A percentile compares a stretch with the other conserved stretches of the same genome.
These are phyloP conservation scores for Arctia plantaginis DNA, from an alignment of 2,888 invertebrate genomes.

Conservation along the genomic window DNA sequence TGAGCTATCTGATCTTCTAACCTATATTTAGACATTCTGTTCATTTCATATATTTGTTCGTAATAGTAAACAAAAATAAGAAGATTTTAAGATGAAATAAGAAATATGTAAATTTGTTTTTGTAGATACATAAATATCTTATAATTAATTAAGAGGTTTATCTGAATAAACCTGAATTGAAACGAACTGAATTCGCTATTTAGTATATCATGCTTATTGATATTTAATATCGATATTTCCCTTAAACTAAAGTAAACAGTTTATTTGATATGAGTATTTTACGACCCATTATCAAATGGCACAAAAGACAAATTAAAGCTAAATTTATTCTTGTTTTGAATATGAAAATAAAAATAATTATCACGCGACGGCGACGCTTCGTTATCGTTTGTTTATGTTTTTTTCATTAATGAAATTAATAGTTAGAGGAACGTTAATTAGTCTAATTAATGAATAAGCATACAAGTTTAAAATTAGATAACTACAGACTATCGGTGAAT, in stretches of 20 bases:
- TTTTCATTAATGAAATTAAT: slow-evolving; percentile 50
- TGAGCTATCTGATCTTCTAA: not conserved
- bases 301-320: slow-evolving; percentile 25
- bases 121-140: not conserved
- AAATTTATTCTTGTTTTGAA: slow-evolving; percentile 19
- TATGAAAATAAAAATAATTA: slow-evolving; percentile 23
- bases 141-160: not conserved
- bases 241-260: slow-evolving; percentile 9
- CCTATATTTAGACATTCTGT: not conserved
- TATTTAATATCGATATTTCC: slow-evolving; percentile 20
- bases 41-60: not conserved
- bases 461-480: not conserved
- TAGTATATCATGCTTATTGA: slow-evolving; percentile 4
- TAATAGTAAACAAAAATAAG: not conserved
- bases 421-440: slow-evolving; percentile 55
- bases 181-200: not conserved
- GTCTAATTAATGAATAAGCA: slow-evolving; percentile 46
- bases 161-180: not conserved
- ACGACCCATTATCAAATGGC: slow-evolving; percentile 21
- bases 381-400: slow-evolving; percentile 46
- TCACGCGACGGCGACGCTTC: slow-evolving; percentile 12
- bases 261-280: slow-evolving; percentile 24
- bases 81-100: not conserved
- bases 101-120: not conserved
- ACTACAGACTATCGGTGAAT: not conserved